Percentiles rank a stretch among this genome's conserved stretches.
These are phyloP conservation scores for Phainopepla nitens DNA, from an alignment of 2,113 vertebrate genomes.

Conservation along the genomic window DNA sequence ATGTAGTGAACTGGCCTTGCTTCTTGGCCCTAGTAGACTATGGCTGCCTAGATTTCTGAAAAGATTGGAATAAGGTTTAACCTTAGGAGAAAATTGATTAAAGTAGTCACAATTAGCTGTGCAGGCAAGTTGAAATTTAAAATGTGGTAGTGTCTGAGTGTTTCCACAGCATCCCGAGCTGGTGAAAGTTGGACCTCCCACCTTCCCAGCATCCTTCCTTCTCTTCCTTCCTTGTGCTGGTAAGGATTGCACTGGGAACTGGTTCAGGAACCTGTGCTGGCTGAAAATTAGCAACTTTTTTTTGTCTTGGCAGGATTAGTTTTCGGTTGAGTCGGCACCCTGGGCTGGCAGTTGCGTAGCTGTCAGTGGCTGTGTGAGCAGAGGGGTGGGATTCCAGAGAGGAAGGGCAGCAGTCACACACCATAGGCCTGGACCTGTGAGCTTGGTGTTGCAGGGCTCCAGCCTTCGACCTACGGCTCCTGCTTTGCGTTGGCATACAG, in stretches of 20 bases:
- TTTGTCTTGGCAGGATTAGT: background rate
- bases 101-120: background rate
- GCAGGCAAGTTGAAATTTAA: background rate
- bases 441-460: background rate
- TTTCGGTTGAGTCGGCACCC: background rate
- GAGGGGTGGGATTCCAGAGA: background rate
- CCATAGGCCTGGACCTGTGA: fast-evolving
- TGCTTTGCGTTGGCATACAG: background rate
- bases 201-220: background rate
- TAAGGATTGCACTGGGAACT: background rate
- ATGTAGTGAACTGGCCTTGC: background rate
- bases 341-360: background rate
- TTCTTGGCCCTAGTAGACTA: background rate
- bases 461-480: background rate
- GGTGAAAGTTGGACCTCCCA: background rate
- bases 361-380: background rate
- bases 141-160: background rate
- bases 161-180: background rate
- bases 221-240: background rate
- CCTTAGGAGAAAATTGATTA: background rate
- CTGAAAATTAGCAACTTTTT: background rate
- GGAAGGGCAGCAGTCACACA: background rate
- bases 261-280: background rate
- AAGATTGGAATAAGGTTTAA: background rate
- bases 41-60: background rate